Evolutionary conservation across 2,888 invertebrate genomes (phyloP).

Genomic region (Campoplex nolae): DNA sequence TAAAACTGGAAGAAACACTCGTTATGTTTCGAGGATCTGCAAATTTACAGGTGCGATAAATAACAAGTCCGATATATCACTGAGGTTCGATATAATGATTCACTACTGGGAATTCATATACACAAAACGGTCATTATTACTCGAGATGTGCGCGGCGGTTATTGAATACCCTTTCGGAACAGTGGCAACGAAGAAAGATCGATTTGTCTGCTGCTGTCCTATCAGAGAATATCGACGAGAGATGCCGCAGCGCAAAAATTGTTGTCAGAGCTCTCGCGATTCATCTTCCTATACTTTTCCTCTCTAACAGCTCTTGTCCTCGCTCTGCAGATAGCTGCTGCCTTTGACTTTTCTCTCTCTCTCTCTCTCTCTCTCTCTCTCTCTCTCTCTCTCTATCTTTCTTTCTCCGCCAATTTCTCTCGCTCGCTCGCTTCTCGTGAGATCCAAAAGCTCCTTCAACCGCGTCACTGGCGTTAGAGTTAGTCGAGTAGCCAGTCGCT

Average conservation of each 20-base stretch:
- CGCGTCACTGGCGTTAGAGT: constrained; percentile 61
- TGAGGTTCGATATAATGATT: not conserved
- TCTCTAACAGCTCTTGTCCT: not conserved
- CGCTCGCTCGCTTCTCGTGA: constrained; percentile 36
- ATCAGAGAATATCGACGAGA: not conserved
- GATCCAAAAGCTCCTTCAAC: constrained; percentile 54
- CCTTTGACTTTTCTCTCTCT: not conserved
- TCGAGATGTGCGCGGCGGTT: not conserved
- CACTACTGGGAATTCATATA: not conserved
- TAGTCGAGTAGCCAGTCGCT: constrained; percentile 60
- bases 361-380: not conserved
- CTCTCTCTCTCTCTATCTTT: not conserved
- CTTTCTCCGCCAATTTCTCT: not conserved
- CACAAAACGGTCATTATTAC: not conserved
- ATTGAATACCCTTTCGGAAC: constrained; percentile 2
- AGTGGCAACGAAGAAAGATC: constrained; percentile 16
- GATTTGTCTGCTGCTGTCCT: not conserved
- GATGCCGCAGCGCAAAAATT: not conserved
- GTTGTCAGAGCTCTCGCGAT: not conserved
- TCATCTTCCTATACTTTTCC: constrained; percentile 43
- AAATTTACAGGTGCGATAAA: not conserved
- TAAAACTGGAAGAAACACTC: not conserved
- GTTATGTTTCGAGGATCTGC: not conserved
- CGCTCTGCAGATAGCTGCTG: constrained; percentile 1
- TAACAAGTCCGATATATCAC: not conserved